Conservation (phyloP, 1,140 invertebrate species). For the Cotesia glomerata region DNA sequence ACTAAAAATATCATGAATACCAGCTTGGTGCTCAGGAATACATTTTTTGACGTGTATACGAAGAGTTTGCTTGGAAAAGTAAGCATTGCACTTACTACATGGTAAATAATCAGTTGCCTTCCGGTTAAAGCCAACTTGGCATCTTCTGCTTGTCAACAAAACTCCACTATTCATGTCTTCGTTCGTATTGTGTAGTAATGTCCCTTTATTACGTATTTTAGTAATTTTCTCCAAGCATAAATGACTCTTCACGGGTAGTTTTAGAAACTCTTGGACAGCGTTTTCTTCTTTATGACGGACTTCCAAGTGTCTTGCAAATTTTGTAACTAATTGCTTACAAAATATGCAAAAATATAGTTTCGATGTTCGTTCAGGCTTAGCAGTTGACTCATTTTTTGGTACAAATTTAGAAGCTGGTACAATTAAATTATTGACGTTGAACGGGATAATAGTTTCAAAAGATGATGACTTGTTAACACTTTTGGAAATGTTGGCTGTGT, state of each 20-base stretch:
- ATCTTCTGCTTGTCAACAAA: slow-evolving; percentile 21
- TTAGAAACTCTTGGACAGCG: slow-evolving; percentile 7
- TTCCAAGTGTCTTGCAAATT: slow-evolving; percentile 17
- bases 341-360: slow-evolving; percentile 19
- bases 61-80: slow-evolving; percentile 5
- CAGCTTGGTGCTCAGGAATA: not conserved
- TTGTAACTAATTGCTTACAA: slow-evolving; percentile 11
- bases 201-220: slow-evolving; percentile 12
- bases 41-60: slow-evolving; percentile 5
- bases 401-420: not conserved
- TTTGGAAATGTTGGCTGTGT: not conserved
- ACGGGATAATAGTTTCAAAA: not conserved
- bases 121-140: not conserved
- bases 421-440: not conserved
- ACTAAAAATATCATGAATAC: not conserved
- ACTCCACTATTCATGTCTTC: slow-evolving; percentile 13
- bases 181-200: slow-evolving; percentile 26
- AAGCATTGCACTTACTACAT: slow-evolving; percentile 2
- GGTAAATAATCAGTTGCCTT: not conserved
- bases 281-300: slow-evolving; percentile 7
- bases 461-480: not conserved
- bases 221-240: slow-evolving; percentile 7
- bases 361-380: not conserved
- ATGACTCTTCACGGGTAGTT: not conserved
- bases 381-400: not conserved